Evolutionary conservation across 2,113 vertebrate genomes (phyloP), one percentile per base, ranked within the genome.

Genomic region (Spilogale gracilis): DNA sequence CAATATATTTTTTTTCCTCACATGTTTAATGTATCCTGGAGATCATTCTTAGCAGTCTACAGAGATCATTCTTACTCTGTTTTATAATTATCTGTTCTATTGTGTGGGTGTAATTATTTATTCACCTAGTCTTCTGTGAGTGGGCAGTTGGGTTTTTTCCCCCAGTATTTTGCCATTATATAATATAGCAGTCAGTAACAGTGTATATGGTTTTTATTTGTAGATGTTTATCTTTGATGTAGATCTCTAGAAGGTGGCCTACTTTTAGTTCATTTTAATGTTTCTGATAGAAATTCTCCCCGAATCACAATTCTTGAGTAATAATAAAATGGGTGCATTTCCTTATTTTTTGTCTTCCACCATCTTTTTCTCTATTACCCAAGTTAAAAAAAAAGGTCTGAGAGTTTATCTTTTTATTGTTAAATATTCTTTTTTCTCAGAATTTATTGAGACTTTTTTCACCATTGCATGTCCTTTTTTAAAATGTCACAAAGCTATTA

Each of bases 191-290:
- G 32, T 63, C 27, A 79, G 32, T 79, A 84, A 94, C 45, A 54
- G 3, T 30, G 6, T 79, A 17, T 91, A 10, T 90, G 32, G 32
- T 65, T 43, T 82, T 23, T 58, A 83, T 89, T 50, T 93, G 69
- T 78, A n/a, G 50, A 93, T 43, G 30, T 78, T 94, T 96, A 18
- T 81, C 54, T 80, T 80, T 86, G 18, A 86, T 60, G 20, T 27
- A 91, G 6, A 61, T 63, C 85, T 96, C 61, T 94, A 63, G 86
- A 96, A 80, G 12, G 12, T 80, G 56, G n/a, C 45, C 45, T 86
- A 86, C 73, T 91, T 93, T 71, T 94, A 85, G 71, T 71, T 94
- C 89, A 88, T 73, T 61, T 94, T 86, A 79, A 56, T 71, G 17
- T 48, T 50, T 91, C 80, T 85, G 17, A 17, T 38, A 65, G 73